phyloP scores from a whole-genome alignment of 2,797 vertebrate genomes.

The Danio tinwini region DNA sequence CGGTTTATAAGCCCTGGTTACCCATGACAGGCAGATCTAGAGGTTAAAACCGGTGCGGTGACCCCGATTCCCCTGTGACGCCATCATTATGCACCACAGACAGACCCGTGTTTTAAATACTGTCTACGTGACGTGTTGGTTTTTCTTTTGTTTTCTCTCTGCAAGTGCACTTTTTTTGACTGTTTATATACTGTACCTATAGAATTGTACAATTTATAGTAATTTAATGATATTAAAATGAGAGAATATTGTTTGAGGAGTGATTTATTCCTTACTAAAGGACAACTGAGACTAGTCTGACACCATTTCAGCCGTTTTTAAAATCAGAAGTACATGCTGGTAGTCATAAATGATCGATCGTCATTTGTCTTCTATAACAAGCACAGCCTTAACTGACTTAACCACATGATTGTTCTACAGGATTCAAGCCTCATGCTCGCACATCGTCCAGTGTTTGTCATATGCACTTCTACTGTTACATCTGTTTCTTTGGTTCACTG shows the following conservation, averaged over 20 bases:
- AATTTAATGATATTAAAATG: slow-evolving; percentile 74
- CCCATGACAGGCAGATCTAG: slow-evolving; percentile 36
- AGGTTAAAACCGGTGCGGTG: slow-evolving; percentile 14
- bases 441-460: not conserved
- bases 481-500: not conserved
- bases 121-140: slow-evolving; percentile 41
- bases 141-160: slow-evolving; percentile 64
- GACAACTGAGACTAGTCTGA: slow-evolving; percentile 65
- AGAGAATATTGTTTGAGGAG: slow-evolving; percentile 69
- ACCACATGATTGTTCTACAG: slow-evolving; percentile 24
- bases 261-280: slow-evolving; percentile 70
- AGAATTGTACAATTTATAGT: slow-evolving; percentile 79
- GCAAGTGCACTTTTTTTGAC: slow-evolving; percentile 84
- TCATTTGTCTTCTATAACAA: slow-evolving; percentile 8
- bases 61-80: slow-evolving; percentile 29
- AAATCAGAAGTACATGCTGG: not conserved
- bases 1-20: slow-evolving; percentile 35
- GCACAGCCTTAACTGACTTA: slow-evolving; percentile 22
- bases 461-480: slow-evolving; percentile 7
- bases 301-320: slow-evolving; percentile 4
- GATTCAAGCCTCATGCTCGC: not conserved
- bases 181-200: slow-evolving; percentile 78
- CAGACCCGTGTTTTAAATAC: slow-evolving; percentile 47
- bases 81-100: slow-evolving; percentile 44
- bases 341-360: slow-evolving; percentile 10